A percentile compares a stretch with the other conserved stretches of the same genome.
These are phyloP conservation scores for Barypeithes pellucidus DNA, from an alignment of 2,888 invertebrate species.

Conservation along the genomic window DNA sequence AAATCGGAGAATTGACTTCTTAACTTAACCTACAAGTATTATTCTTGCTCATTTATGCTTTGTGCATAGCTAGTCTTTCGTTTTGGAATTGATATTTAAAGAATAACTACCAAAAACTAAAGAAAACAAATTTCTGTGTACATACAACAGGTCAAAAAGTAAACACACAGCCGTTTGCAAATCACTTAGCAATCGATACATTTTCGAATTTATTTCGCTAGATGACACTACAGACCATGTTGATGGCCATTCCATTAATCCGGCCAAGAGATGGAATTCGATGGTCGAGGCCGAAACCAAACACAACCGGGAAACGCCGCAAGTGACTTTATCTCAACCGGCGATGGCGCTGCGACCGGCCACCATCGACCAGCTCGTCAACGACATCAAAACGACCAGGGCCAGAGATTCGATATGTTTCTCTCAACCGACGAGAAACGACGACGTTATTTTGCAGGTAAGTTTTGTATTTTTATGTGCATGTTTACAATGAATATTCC, in stretches of 20 bases:
- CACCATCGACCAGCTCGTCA: constrained; percentile 59
- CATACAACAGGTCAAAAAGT: too few relatives aligned
- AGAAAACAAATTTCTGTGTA: too few relatives aligned
- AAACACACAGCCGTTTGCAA: too few relatives aligned
- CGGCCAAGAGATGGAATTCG: constrained; percentile 61
- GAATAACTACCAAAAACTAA: too few relatives aligned
- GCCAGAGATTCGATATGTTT: constrained; percentile 74
- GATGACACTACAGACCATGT: constrained; percentile 40
- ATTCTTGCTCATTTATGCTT: too few relatives aligned
- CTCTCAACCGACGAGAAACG: constrained; percentile 90
- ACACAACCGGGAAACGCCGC: constrained; percentile 59
- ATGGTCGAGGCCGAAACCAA: constrained; percentile 71
- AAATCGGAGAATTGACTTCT: too few relatives aligned
- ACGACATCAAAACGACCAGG: constrained; percentile 57
- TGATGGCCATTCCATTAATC: constrained; percentile 42
- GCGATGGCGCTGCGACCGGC: constrained; percentile 52
- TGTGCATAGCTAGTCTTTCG: too few relatives aligned
- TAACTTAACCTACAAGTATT: too few relatives aligned
- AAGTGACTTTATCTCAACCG: constrained; percentile 66
- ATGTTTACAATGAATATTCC: too few relatives aligned
- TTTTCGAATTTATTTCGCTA: neutral
- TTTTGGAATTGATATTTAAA: too few relatives aligned
- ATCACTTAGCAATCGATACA: too few relatives aligned
- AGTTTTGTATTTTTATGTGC: too few relatives aligned
- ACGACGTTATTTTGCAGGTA: constrained; percentile 81